phyloP scores from a whole-genome alignment of 1,140 invertebrate species.

The Plutomurus gul region DNA sequence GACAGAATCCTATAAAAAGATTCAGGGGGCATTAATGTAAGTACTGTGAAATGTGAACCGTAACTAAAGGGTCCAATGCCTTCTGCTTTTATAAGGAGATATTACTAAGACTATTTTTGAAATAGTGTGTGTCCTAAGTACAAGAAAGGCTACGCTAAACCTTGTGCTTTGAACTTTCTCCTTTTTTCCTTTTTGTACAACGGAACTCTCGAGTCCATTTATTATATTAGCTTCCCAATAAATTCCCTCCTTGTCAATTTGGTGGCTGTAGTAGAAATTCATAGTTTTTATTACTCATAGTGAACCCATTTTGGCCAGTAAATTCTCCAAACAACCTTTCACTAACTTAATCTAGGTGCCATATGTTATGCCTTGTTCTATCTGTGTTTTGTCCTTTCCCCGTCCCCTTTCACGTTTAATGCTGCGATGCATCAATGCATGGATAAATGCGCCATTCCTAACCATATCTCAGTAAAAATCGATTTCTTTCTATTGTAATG shows the following conservation, averaged over 20 bases:
- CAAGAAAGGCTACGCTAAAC: constrained; percentile 9
- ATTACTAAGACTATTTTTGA: not conserved
- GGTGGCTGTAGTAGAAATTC: constrained; percentile 25
- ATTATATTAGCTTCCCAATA: constrained; percentile 27
- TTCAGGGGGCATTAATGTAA: not conserved
- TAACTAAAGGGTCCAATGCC: constrained; percentile 14
- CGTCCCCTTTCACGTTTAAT: not conserved
- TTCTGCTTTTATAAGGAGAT: not conserved
- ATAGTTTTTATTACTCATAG: constrained; percentile 30
- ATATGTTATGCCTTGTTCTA: constrained; percentile 13
- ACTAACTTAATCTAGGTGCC: constrained; percentile 25
- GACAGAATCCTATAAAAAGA: constrained; percentile 6
- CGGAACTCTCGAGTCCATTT: constrained; percentile 4
- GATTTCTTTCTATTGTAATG: not conserved
- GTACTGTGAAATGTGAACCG: constrained; percentile 23
- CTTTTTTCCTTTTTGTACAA: not conserved
- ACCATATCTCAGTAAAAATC: not conserved
- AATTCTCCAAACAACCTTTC: constrained; percentile 27
- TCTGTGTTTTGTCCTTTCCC: not conserved
- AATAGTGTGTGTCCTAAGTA: too few relatives aligned
- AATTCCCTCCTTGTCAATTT: constrained; percentile 27
- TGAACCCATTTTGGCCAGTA: constrained; percentile 11
- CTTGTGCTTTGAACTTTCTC: constrained; percentile 20
- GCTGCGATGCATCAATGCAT: not conserved
- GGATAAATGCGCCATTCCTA: constrained; percentile 5